Percentiles rank a stretch among this genome's conserved stretches.
phyloP scores from a whole-genome alignment of 1,140 invertebrate genomes.

The Calycopis cecrops region DNA sequence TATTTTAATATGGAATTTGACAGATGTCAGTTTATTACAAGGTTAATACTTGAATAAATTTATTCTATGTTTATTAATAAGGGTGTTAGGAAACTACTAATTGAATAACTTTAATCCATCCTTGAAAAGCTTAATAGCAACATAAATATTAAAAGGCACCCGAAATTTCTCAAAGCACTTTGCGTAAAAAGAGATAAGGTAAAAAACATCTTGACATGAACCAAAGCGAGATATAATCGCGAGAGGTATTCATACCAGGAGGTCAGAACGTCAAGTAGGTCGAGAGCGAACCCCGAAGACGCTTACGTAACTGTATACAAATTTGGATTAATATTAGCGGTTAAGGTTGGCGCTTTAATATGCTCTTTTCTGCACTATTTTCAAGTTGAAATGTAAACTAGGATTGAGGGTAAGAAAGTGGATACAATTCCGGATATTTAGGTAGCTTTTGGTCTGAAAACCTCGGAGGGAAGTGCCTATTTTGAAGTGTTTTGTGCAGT shows the following conservation, averaged over 20 bases:
- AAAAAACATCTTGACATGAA: constrained; percentile 17
- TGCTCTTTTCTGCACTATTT: constrained; percentile 3
- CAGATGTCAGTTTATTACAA: too few species aligned
- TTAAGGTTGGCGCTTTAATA: constrained; percentile 8
- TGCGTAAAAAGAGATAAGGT: constrained; percentile 10
- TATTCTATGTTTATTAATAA: too few species aligned
- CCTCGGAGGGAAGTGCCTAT: too few species aligned
- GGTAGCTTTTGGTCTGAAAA: too few species aligned
- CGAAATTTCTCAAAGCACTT: constrained; percentile 3
- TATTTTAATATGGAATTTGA: too few species aligned
- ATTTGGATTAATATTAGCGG: constrained; percentile 12
- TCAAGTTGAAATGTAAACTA: too few species aligned
- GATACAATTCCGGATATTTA: too few species aligned
- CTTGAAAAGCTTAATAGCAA: neutral
- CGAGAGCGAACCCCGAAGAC: constrained; percentile 7
- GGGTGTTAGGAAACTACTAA: too few species aligned
- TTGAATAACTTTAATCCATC: too few species aligned
- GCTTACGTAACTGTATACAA: constrained; percentile 1
- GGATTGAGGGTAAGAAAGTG: neutral
- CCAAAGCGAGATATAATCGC: constrained; percentile 14
- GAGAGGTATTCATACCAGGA: constrained; percentile 12
- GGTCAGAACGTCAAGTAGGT: constrained; percentile 17
- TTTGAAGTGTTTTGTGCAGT: too few species aligned
- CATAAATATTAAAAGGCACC: constrained; percentile 2
- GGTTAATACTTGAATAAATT: too few species aligned